Conservation (phyloP, 1,140 invertebrate species). For the Formica selysi region DNA sequence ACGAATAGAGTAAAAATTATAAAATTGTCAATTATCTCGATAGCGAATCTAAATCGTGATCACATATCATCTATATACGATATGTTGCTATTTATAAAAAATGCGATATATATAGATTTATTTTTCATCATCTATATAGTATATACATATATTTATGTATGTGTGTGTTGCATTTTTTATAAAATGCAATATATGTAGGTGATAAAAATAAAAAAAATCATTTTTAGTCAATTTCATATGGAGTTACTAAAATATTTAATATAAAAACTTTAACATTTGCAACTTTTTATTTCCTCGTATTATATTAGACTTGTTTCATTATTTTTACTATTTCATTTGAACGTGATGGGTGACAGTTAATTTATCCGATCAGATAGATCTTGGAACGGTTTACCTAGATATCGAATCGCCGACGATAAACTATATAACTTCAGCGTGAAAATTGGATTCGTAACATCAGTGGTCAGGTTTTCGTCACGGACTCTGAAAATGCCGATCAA, state of each 20-base stretch:
- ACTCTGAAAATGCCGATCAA: constrained; percentile 50
- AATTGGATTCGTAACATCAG: constrained; percentile 64
- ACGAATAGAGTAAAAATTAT: neutral
- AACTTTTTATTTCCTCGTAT: neutral
- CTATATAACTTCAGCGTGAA: constrained; percentile 59
- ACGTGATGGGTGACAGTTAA: constrained; percentile 56
- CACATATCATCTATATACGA: too few relatives aligned
- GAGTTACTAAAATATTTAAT: neutral
- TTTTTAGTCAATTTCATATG: neutral
- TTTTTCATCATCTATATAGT: too few relatives aligned
- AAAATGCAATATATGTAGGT: too few relatives aligned
- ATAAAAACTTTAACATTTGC: neutral
- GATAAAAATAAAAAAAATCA: too few relatives aligned
- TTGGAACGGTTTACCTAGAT: constrained; percentile 45
- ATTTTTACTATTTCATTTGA: neutral
- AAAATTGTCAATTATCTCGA: neutral
- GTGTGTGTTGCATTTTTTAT: too few relatives aligned
- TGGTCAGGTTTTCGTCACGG: constrained; percentile 54
- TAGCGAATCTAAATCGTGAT: too few relatives aligned
- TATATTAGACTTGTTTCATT: neutral
- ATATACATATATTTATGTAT: too few relatives aligned
- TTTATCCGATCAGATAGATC: constrained; percentile 24
- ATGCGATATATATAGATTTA: too few relatives aligned
- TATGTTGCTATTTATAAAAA: too few relatives aligned
- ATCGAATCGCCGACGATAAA: constrained; percentile 42